phyloP scores from a whole-genome alignment of 2,888 invertebrate genomes.

The Heliconius erato region DNA sequence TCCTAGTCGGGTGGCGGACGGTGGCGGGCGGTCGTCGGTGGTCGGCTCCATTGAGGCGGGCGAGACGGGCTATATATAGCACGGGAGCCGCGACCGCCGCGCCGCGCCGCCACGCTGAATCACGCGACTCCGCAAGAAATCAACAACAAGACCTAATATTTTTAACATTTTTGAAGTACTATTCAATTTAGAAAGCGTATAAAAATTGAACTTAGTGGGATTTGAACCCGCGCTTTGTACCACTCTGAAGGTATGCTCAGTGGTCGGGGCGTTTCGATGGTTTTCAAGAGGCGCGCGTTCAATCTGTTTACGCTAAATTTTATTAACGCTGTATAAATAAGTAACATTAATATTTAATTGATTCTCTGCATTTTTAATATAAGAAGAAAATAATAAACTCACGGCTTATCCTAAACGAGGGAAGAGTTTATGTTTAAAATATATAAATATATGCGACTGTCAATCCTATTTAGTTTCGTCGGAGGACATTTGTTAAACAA shows the following conservation, averaged over 20 bases:
- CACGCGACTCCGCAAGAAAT: slow-evolving; percentile 28
- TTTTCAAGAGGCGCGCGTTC: too few relatives aligned
- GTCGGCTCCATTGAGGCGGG: slow-evolving; percentile 41
- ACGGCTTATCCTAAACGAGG: background rate
- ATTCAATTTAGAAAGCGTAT: too few relatives aligned
- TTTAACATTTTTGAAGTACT: too few relatives aligned
- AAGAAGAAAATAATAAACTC: background rate
- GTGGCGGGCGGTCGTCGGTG: slow-evolving; percentile 36
- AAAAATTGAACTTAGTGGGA: too few relatives aligned
- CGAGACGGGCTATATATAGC: slow-evolving; percentile 47
- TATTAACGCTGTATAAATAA: too few relatives aligned
- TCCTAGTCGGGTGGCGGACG: slow-evolving; percentile 17
- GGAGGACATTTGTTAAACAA: background rate
- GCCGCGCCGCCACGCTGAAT: slow-evolving; percentile 36
- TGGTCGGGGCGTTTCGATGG: too few relatives aligned
- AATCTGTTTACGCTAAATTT: too few relatives aligned
- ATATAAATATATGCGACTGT: background rate
- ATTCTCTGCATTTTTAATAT: slow-evolving; percentile 2
- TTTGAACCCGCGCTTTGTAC: too few relatives aligned
- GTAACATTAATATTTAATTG: slow-evolving; percentile 7
- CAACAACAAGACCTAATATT: slow-evolving; percentile 9
- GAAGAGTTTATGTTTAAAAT: background rate
- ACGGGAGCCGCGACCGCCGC: slow-evolving; percentile 2
- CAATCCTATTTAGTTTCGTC: background rate
- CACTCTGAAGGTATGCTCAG: too few relatives aligned